Base-by-base conservation (phyloP, 2,113 vertebrate genomes). In the Myocastor coypus region DNA sequence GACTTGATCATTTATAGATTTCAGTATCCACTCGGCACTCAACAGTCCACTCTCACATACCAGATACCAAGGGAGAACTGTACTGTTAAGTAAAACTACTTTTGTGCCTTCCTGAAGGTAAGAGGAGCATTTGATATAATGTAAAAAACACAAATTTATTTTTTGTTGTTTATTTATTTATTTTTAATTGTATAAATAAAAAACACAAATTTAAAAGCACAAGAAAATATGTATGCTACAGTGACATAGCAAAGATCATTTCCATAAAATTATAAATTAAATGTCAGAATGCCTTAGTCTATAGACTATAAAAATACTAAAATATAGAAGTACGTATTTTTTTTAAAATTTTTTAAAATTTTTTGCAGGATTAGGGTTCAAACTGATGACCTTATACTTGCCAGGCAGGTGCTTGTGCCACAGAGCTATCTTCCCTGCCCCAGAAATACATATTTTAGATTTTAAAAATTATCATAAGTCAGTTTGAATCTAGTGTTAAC, bases 161-260 rank as follows among this genome's bases (percentile, higher is more conserved):
- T n/a, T n/a, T n/a, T n/a, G n/a, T n/a, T n/a, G n/a, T n/a, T n/a
- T n/a, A n/a, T n/a, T n/a, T n/a, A n/a, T n/a, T n/a, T n/a, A n/a
- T n/a, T n/a, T n/a, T n/a, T n/a, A n/a, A n/a, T n/a, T n/a, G n/a
- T n/a, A n/a, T n/a, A n/a, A n/a, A n/a, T n/a, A n/a, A n/a, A n/a
- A n/a, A n/a, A 64, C 42, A 30, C 61, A 73, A 80, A 19, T 19
- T 59, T 83, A 68, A 77, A 96, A 87, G 50, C 32, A 42, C 32
- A 92, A 59, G 14, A 94, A 83, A 68, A 50, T 52, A 2, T 87
- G 16, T 57, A 68, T 86, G 19, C 40, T 7, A 82, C 32, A 69
- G 82, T 92, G 63, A 80, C 42, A 69, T 87, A 87, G 19, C 64
- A 71, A 95, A 94, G n/a, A 83, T 92, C 87, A 92, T 94, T 89